Base-by-base conservation (phyloP, 2,113 vertebrate species). In the Sylvicapra grimmia region DNA sequence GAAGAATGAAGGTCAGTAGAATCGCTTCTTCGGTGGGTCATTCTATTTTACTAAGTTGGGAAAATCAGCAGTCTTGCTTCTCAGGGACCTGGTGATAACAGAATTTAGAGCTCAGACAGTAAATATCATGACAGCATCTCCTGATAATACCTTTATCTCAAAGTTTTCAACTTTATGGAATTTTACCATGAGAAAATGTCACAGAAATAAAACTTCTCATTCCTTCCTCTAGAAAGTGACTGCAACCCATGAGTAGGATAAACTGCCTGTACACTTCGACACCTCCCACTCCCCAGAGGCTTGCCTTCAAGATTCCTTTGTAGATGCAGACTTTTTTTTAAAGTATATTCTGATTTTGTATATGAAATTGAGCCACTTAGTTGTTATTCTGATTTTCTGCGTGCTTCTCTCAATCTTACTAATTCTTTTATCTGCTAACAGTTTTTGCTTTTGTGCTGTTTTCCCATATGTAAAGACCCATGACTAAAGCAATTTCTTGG, bases 81-180 rank as follows among this genome's bases (percentile, higher is more conserved):
- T 95, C 86, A 80, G 54, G 23, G 61, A 89, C 49, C 88, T 51
- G 31, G 51, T 84, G 96, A 96, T 97, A 98, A 94, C 61, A 91
- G 86, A 92, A 93, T 96, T 92, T 84, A 96, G 54, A 89, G 91
- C 83, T 97, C 72, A 63, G 53, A 72, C 27, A 33, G 53, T 56
- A 92, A 97, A 96, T 93, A 94, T 80, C 86, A 86, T 87, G 93
- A 95, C 93, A 90, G 36, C 31, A 93, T 94, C 72, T 91, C 89
- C 91, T 84, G 96, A 96, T 98, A 97, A 96, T 40, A 93, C 21
- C 80, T 98, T 95, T 97, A 97, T 98, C 93, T 65, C 93, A 53
- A 89, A 61, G 89, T 87, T 97, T 97, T 97, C 96, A 80, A 97
- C 95, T 97, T 98, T 86, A 79, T 68, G 58, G 93, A 82, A 94